Base-by-base conservation (phyloP, 2,113 vertebrate species). In the Xerus inauris region DNA sequence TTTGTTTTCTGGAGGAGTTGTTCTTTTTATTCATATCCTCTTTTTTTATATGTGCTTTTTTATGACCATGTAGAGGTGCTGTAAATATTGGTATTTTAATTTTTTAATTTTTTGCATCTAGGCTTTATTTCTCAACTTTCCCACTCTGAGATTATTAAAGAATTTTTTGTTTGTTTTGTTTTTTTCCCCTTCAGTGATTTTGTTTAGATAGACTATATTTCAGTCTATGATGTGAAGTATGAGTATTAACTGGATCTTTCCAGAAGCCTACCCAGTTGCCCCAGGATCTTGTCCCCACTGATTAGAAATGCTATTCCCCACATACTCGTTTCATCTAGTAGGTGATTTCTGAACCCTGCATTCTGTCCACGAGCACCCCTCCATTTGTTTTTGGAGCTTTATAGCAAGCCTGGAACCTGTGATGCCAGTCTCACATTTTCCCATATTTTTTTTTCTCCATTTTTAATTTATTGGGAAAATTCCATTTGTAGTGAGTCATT, bases 271-370 rank as follows among this genome's bases (percentile, higher is more conserved):
- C 42, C 32, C 59, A 24, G 0, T 8, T 2, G 17, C 38, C 62
- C 30, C 40, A 40, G 26, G 8, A 8, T 69, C 12, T 51, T 26
- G 38, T 79, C 35, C n/a, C 20, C 4, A 1, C 9, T 11, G 35
- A 62, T 3, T 42, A 5, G 1, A 6, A 8, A 26, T 3, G 35
- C 22, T 38, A 8, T 40, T 62, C 12, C 59, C 20, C 8, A 9
- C 24, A 5, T 2, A 8, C 42, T 84, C 35, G 8, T 17, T 19
- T 28, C 49, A 30, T 0, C 2, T 26, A 8, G 17, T 35, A 1
- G 24, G 30, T 32, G 17, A 13, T 62, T 51, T 59, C 40, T 59
- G 35, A 19, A 32, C n/a, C 5, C 3, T 71, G 14, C 28, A 6
- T 32, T 32, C 57, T 86, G 26, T 47, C 1, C 0, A 9, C 14